Evolutionary conservation across 2,113 vertebrate species (phyloP), one percentile per base, ranked within the genome.

Genomic region (Chroicocephalus ridibundus): DNA sequence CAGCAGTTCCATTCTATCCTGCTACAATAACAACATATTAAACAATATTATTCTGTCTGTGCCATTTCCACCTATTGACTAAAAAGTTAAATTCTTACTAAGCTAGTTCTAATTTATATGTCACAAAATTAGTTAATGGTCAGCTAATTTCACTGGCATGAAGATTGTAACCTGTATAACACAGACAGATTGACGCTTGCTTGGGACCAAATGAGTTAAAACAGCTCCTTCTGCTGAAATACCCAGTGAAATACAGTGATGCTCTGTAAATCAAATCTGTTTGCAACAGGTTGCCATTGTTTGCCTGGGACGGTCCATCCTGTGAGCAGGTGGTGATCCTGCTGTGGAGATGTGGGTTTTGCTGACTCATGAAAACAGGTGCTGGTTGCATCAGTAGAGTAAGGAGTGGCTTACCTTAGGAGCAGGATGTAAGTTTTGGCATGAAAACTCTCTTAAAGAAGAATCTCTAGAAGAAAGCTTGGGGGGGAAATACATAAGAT

Each of bases 361-460:
- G 91, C 83, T 94, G 95, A 89, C 72, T 93, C 83, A 76, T 9
- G 47, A 65, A 58, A 69, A 40, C 34, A 61, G 65, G 61, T 27
- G 52, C 62, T 51, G 13, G 32, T 91, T 93, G 65, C 11, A 3
- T 79, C 86, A 92, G 31, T 19, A 46, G 57, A 61, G 38, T 34
- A 78, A 84, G 86, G 91, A 94, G 91, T 72, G 86, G 69, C 77
- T 94, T 57, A 29, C 91, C 94, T 79, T 49, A 65, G 61, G 58
- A 95, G 62, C 58, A 85, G 78, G 83, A 78, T 65, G 47, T 70
- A 79, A 52, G 21, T 38, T 86, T 88, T 76, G 47, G 54, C 26
- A 21, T 40, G 77, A 91, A 54, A 61, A 38, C 14, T 80, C 34
- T 42, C 44, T 42, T 64, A 22, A 81, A 34, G 69, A 78, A 60